Base-by-base conservation (phyloP, 2,888 invertebrate genomes). In the Eristalis pertinax region DNA sequence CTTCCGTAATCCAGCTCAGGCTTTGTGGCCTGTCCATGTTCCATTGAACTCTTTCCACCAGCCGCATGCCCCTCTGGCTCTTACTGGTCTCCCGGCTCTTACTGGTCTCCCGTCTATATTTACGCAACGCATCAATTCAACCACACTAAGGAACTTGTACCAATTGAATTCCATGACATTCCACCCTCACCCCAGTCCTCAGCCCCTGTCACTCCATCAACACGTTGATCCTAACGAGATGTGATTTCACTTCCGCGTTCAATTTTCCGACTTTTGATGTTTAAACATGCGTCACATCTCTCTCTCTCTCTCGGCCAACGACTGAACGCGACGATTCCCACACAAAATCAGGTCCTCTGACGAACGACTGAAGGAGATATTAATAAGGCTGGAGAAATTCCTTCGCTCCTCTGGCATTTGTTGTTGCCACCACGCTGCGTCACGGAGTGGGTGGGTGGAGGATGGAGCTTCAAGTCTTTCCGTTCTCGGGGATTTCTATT, bases 221-320 rank as follows among this genome's bases (percentile, higher is more conserved):
- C 82, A 86, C 67, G 82, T 86, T 89, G 77, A 89, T 88, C 81
- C 88, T 87, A 88, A 89, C 89, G 89, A 89, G 89, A 89, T 89
- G 86, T 87, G 86, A 86, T 88, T 88, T 88, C 69, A 87, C 80
- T 80, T 87, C 87, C 87, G 83, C 75, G 87, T 87, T 87, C 68
- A 84, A 80, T 80, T 84, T 83, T 76, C 79, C 19, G 50, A 75
- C 68, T 76, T 87, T 79, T 87, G 87, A 87, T 79, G 83, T 87
- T 87, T 83, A 84, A 87, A 84, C 83, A 84, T 83, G 83, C 87
- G 83, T 87, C 83, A 84, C 83, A 79, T 87, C 32, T 0, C 32
- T 10, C 32, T 32, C 32, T 32, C 32, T 10, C 32, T 29, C 29
- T 29, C 83, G n/a, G n/a, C 76, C 63, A n/a, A 26, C 10, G 60